Percentiles rank a stretch among this genome's conserved stretches.
Evolutionary conservation across 2,888 invertebrate genomes (phyloP).

Genomic region (Plagodis dolabraria): DNA sequence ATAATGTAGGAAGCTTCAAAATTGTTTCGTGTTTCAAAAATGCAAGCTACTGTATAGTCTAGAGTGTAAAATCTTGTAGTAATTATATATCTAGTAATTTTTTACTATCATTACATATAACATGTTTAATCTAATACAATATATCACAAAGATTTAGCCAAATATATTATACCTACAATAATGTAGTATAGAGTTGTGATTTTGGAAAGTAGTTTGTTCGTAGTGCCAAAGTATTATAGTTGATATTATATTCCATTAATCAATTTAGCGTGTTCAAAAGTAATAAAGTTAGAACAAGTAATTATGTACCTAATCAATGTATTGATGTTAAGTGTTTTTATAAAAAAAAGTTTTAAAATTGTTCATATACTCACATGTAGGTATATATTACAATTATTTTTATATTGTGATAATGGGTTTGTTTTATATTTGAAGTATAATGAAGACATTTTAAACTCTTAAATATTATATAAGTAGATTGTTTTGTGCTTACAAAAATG

Average conservation of each 20-base stretch:
- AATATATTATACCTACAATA: not conserved
- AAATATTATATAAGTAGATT: conserved; percentile 33
- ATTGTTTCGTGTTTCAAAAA: too few relatives aligned
- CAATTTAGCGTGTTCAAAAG: conserved; percentile 42
- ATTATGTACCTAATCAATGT: conserved; percentile 15
- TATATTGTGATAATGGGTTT: conserved; percentile 1
- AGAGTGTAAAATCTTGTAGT: too few relatives aligned
- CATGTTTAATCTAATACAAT: too few relatives aligned
- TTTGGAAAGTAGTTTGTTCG: conserved; percentile 18
- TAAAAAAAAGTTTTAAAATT: conserved; percentile 66
- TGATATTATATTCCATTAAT: not conserved
- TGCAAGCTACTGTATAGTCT: too few relatives aligned
- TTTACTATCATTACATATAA: not conserved
- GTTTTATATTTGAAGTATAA: conserved; percentile 33
- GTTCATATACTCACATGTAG: conserved; percentile 78
- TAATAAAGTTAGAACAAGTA: conserved; percentile 17
- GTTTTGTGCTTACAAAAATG: conserved; percentile 41
- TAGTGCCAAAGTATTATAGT: too few relatives aligned
- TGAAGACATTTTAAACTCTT: conserved; percentile 21
- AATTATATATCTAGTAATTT: too few relatives aligned
- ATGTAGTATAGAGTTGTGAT: conserved; percentile 25
- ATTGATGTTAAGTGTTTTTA: conserved; percentile 66
- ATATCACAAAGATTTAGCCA: not conserved
- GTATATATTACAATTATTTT: not conserved
- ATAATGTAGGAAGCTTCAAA: too few relatives aligned